These are phyloP conservation scores for Aldabrachelys gigantea DNA, from an alignment of 2,113 vertebrate genomes.

Conservation along the genomic window DNA sequence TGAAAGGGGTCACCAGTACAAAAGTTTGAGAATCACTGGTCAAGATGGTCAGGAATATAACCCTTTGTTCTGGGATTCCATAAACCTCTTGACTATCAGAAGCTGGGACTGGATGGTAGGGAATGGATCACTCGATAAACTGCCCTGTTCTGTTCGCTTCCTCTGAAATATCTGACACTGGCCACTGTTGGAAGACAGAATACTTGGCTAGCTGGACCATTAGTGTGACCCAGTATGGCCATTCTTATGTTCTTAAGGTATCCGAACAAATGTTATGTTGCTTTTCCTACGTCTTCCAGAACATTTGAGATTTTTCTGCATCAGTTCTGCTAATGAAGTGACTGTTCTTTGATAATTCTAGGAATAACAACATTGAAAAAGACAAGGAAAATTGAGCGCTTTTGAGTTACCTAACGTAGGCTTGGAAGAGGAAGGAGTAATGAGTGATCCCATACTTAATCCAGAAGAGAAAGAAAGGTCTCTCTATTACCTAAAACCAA, in stretches of 20 bases:
- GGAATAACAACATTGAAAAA: constrained; percentile 22
- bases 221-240: not conserved
- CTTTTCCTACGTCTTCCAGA: not conserved
- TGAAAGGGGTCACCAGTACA: no score
- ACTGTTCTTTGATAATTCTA: constrained; percentile 46
- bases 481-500: constrained; percentile 6
- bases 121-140: no score
- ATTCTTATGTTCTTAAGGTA: not conserved
- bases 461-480: not conserved
- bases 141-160: not conserved
- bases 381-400: constrained; percentile 41
- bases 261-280: not conserved
- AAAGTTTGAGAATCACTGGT: no score
- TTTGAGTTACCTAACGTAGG: constrained; percentile 40
- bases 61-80: not conserved
- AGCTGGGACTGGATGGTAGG: not conserved
- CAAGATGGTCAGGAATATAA: not conserved
- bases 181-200: not conserved
- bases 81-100: not conserved
- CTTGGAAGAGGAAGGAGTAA: constrained; percentile 26
- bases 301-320: not conserved
- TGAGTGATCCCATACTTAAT: constrained; percentile 44
- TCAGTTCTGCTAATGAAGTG: not conserved
- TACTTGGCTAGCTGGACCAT: not conserved
- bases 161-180: not conserved